Conservation (phyloP, 2,888 invertebrate species). For the Anthrax anthrax region DNA sequence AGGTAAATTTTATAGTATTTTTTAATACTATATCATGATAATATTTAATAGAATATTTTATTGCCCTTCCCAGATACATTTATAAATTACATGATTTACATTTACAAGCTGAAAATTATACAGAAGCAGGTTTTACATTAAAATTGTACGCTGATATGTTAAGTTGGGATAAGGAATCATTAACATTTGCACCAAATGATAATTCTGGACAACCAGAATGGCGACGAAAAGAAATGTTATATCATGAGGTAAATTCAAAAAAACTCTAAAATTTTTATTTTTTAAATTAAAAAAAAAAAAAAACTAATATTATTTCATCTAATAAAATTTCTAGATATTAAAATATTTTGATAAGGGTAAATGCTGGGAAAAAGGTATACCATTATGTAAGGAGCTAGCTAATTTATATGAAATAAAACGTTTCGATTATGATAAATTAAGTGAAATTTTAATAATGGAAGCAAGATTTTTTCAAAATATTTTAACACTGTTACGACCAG, state of each 20-base stretch:
- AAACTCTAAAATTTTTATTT: not conserved
- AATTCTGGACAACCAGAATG: slow-evolving; percentile 68
- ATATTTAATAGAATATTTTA: not conserved
- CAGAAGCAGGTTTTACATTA: slow-evolving; percentile 89
- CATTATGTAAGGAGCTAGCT: slow-evolving; percentile 78
- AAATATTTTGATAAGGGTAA: slow-evolving; percentile 90
- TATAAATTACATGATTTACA: slow-evolving; percentile 90
- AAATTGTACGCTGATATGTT: slow-evolving; percentile 86
- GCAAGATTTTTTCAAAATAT: slow-evolving; percentile 88
- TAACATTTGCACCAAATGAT: slow-evolving; percentile 45
- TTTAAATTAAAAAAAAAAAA: not conserved
- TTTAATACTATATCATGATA: not conserved
- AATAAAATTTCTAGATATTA: slow-evolving; percentile 47
- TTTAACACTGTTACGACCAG: slow-evolving; percentile 70
- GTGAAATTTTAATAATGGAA: slow-evolving; percentile 68
- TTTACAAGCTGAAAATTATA: slow-evolving; percentile 78
- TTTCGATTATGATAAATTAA: slow-evolving; percentile 78
- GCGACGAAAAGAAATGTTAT: slow-evolving; percentile 78
- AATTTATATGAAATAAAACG: slow-evolving; percentile 71
- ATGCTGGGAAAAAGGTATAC: slow-evolving; percentile 94
- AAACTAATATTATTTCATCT: not conserved
- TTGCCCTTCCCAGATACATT: slow-evolving; percentile 51
- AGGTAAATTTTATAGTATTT: slow-evolving; percentile 34
- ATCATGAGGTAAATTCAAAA: slow-evolving; percentile 40
- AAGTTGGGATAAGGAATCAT: slow-evolving; percentile 59